Evolutionary conservation across 2,888 invertebrate species (phyloP), one percentile per base, ranked within the genome.

Genomic region (Euzetes globulus): DNA sequence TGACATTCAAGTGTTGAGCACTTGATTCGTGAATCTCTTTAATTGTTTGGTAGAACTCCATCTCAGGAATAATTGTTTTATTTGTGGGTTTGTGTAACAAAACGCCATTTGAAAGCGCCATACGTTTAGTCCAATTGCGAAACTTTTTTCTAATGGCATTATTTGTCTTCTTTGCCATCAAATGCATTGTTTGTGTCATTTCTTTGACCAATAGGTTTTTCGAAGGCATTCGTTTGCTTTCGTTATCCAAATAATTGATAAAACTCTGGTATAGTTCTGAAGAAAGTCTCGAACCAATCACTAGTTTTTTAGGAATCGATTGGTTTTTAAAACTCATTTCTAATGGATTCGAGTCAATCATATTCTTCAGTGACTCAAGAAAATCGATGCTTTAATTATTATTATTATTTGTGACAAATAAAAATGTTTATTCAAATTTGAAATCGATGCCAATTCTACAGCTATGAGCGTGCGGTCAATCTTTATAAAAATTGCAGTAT

Each of bases 81-180:
- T 58, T 25, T 3, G 58, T 58, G 9, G 25, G 22, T 58, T 27
- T 58, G 25, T 58, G 58, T 58, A 58, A 1, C 11, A 58, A 13
- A 1, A 19, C 1, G 9, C 58, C 58, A 11, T 27, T 17, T 27
- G 58, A 58, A 58, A 19, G 19, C 27, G 22, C 13, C 58, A 58
- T 58, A 22, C 58, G 58, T 58, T 58, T 58, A 58, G 25, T 58
- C 58, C 58, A 58, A 58, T 58, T 58, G 27, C 58, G 58, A 11
- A 58, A 58, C 58, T 58, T 58, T 11, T 58, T 58, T 22, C 27
- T 22, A 15, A 58, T 58, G 2, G 25, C 13, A 25, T 58, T 58
- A 25, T 58, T 25, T 22, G 25, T 58, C 15, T 22, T 27, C 22
- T 58, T 58, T 58, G 22, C 25, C 6, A 13, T 58, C 6, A 22